Evolutionary conservation across 1,140 invertebrate species (phyloP).

Genomic region (Holcopasites calliopsidis): DNA sequence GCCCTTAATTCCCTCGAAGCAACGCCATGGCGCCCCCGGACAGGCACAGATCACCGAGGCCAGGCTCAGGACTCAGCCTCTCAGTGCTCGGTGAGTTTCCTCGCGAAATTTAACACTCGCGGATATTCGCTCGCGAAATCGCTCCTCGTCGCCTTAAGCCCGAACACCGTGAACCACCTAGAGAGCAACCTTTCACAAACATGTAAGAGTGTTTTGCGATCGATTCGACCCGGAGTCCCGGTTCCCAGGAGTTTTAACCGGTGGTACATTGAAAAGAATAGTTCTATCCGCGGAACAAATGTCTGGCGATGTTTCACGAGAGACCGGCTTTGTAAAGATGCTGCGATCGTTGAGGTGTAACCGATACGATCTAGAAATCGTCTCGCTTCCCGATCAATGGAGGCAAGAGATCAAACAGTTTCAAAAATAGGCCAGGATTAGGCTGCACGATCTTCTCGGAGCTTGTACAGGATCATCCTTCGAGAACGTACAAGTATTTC

Average conservation of each 20-base stretch:
- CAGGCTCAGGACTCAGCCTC: conserved; percentile 71
- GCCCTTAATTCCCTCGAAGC: not conserved
- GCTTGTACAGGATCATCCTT: too few relatives aligned
- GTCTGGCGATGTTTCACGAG: not conserved
- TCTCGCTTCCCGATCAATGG: not conserved
- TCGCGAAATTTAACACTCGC: not conserved
- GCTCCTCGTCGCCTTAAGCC: not conserved
- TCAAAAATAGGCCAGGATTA: not conserved
- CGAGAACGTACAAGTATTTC: not conserved
- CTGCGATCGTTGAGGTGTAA: not conserved
- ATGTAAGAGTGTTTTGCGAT: not conserved
- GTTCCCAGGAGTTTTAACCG: not conserved
- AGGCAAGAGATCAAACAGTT: not conserved
- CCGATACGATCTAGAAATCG: conserved; percentile 4
- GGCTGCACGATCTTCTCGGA: too few relatives aligned
- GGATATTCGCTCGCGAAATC: not conserved
- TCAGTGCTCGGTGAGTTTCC: conserved; percentile 72
- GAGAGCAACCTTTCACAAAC: conserved; percentile 13
- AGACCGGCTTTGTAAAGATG: not conserved
- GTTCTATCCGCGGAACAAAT: not conserved
- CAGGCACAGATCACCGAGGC: conserved; percentile 68
- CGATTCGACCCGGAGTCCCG: not conserved
- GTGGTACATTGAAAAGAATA: not conserved
- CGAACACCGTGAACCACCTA: too few relatives aligned
- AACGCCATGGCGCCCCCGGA: conserved; percentile 73